These are phyloP conservation scores for Gracilinanus agilis DNA, from an alignment of 2,113 vertebrate species.

Conservation along the genomic window DNA sequence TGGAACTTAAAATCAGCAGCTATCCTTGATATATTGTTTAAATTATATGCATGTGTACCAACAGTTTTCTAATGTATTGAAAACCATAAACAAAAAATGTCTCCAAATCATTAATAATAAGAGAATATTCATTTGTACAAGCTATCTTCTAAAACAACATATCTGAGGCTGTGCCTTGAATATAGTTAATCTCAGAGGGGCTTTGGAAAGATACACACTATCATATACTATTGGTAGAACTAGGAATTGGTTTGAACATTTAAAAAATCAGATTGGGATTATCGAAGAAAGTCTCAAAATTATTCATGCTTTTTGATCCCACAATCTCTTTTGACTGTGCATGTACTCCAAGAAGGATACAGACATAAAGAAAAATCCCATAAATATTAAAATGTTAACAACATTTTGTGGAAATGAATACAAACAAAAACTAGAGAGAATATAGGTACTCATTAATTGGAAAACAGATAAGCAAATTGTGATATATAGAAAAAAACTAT, in stretches of 20 bases:
- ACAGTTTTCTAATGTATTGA: neutral
- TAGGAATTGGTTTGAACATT: neutral
- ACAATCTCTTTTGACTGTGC: neutral
- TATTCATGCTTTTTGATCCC: neutral
- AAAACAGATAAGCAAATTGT: neutral
- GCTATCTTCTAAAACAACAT: neutral
- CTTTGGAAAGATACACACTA: neutral
- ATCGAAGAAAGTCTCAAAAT: neutral
- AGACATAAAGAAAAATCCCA: neutral
- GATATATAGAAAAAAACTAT: neutral
- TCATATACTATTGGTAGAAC: neutral
- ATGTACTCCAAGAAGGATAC: neutral
- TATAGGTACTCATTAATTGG: neutral
- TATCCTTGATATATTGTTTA: neutral
- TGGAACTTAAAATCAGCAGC: no score
- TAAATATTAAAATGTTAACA: neutral
- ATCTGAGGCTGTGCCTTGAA: neutral
- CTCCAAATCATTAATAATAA: neutral
- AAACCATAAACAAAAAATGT: neutral
- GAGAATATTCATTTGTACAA: neutral
- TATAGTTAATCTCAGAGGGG: neutral
- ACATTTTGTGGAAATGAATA: neutral
- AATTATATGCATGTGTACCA: neutral
- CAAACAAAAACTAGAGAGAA: neutral
- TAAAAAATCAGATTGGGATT: neutral